These are phyloP conservation scores for Xiphophorus couchianus DNA, from an alignment of 2,113 vertebrate species.

Conservation along the genomic window DNA sequence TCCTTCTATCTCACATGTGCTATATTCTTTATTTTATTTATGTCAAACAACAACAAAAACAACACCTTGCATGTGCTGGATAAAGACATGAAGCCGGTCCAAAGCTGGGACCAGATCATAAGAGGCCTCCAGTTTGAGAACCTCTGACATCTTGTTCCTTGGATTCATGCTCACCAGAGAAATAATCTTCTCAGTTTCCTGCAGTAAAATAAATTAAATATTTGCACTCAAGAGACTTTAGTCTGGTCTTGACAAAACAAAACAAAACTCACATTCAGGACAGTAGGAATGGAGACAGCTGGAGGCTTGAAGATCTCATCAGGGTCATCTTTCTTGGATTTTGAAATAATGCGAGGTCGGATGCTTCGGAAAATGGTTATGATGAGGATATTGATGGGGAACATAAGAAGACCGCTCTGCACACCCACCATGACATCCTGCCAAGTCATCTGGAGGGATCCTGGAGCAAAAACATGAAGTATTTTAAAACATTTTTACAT, in stretches of 20 bases:
- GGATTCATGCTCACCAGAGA: constrained; percentile 65
- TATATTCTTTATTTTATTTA: background rate
- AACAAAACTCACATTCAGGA: constrained; percentile 69
- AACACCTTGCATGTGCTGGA: constrained; percentile 78
- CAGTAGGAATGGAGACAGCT: constrained; percentile 50
- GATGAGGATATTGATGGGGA: constrained; percentile 86
- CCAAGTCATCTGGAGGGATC: constrained; percentile 73
- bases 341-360: constrained; percentile 66
- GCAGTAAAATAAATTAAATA: background rate
- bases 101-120: constrained; percentile 72
- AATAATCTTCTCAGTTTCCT: constrained; percentile 77
- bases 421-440: constrained; percentile 82
- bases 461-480: constrained; percentile 38
- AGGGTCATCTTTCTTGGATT: constrained; percentile 20
- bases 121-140: constrained; percentile 57
- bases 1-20: background rate
- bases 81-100: constrained; percentile 68
- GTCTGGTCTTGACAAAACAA: background rate
- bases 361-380: constrained; percentile 84
- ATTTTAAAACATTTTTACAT: constrained; percentile 3
- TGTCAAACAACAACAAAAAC: background rate
- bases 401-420: constrained; percentile 84
- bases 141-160: constrained; percentile 68
- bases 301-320: constrained; percentile 26
- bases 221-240: background rate